Conservation (phyloP, 2,797 vertebrate genomes). For the Malurus splendens region DNA sequence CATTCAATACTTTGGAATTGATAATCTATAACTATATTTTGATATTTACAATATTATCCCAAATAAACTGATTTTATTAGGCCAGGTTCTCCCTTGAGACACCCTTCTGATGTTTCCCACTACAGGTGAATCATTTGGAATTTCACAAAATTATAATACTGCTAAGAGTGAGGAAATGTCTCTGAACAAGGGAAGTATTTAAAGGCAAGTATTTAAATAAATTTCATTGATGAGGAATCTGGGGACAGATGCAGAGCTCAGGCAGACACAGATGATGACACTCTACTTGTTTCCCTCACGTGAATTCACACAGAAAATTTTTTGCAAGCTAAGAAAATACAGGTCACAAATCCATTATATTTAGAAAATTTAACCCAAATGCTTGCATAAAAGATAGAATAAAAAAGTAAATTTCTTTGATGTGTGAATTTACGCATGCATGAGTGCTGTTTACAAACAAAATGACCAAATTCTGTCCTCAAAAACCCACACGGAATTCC, state of each 20-base stretch:
- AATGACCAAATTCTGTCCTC: not conserved
- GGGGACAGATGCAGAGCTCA: not conserved
- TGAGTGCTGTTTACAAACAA: not conserved
- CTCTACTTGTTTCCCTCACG: not conserved
- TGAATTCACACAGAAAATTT: not conserved
- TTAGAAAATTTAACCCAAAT: not conserved
- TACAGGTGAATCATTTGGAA: not conserved
- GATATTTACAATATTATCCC: not conserved
- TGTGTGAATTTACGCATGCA: not conserved
- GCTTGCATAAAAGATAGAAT: not conserved
- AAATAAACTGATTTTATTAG: not conserved
- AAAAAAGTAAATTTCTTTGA: not conserved
- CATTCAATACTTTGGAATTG: not conserved
- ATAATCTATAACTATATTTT: not conserved
- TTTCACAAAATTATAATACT: not conserved
- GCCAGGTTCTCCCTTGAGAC: not conserved
- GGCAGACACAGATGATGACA: not conserved
- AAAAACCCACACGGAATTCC: not conserved
- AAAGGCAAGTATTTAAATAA: not conserved
- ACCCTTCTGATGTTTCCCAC: not conserved
- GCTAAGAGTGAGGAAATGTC: not conserved
- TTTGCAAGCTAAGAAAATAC: not conserved
- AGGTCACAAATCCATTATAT: not conserved
- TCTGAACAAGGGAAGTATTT: not conserved
- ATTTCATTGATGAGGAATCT: not conserved